Evolutionary conservation across 2,113 vertebrate genomes (phyloP), one percentile per base, ranked within the genome.

Genomic region (Coryphaenoides rupestris): DNA sequence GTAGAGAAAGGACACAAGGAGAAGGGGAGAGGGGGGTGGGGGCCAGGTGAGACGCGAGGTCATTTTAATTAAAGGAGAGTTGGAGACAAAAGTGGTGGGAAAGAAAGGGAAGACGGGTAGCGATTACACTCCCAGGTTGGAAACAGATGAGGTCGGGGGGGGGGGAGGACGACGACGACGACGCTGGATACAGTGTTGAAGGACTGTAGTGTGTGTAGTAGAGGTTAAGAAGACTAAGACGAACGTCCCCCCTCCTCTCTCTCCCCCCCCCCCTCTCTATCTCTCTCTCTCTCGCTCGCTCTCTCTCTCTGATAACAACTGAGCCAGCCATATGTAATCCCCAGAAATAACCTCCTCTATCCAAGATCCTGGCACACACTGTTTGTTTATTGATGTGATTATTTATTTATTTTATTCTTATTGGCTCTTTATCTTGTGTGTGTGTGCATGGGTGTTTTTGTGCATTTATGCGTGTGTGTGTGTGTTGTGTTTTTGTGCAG

Each of bases 401-500:
- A n/a, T 55, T 23, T 45, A 5, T 54, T 22, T 63, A 16, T 63
- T 47, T 55, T 3, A 10, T 19, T 19, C 22, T 33, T 13, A 50
- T 14, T 63, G 50, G 53, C 17, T n/a, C 14, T 61, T 14, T 13
- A 5, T n/a, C 21, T 24, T 17, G 33, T 46, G 9, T 26, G 21
- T 40, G 28, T 26, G 60, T 52, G 23, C 19, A 21, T 26, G n/a
- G 33, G 17, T 54, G 61, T 53, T 17, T 33, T 23, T 19, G 46
- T 52, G 23, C 33, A 49, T 54, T 19, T 55, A 50, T 63, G 23
- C 17, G 61, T 54, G 49, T 40, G 23, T 33, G 22, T 62, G 50
- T 33, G 50, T 15, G 50, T 55, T 28, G 9, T 28, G 1, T 57
- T 1, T 65, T 22, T 40, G n/a, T 71, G 22, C 3, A 97, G 95